Conservation (phyloP, 2,888 invertebrate genomes). For the Meiosimyza platycephala region DNA sequence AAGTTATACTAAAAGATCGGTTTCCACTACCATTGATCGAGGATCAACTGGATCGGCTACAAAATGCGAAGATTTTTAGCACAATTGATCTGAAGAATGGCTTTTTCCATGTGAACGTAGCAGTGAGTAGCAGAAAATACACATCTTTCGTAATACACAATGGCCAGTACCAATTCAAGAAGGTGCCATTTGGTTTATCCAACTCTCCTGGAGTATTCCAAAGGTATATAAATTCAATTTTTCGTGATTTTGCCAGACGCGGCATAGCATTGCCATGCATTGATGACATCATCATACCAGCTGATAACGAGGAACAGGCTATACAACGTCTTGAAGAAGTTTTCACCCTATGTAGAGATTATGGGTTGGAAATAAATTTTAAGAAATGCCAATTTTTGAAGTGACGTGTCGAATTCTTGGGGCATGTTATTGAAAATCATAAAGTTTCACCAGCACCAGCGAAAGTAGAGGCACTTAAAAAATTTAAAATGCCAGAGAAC, state of each 20-base stretch:
- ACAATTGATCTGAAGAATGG: constrained; percentile 55
- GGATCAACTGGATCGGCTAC: constrained; percentile 53
- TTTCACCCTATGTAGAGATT: background rate
- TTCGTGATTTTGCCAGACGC: constrained; percentile 38
- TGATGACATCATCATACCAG: constrained; percentile 44
- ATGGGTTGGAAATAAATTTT: constrained; percentile 20
- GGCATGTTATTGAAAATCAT: constrained; percentile 18
- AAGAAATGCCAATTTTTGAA: constrained; percentile 23
- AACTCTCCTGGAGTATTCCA: constrained; percentile 56
- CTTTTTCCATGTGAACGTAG: constrained; percentile 58
- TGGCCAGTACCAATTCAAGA: constrained; percentile 53
- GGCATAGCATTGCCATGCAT: constrained; percentile 41
- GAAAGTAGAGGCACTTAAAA: constrained; percentile 33
- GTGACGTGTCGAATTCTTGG: constrained; percentile 37
- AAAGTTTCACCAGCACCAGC: constrained; percentile 2
- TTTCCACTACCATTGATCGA: constrained; percentile 53
- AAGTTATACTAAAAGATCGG: constrained; percentile 47
- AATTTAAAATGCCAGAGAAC: constrained; percentile 20
- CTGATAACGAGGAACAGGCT: constrained; percentile 38
- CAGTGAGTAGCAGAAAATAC: constrained; percentile 47
- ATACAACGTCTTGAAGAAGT: constrained; percentile 37
- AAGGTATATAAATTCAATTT: constrained; percentile 46
- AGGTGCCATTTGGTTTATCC: constrained; percentile 61
- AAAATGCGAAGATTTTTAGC: constrained; percentile 51
- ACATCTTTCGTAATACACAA: constrained; percentile 57